Conservation (phyloP, 2,797 vertebrate genomes). For the Perdix hodgsoniae region DNA sequence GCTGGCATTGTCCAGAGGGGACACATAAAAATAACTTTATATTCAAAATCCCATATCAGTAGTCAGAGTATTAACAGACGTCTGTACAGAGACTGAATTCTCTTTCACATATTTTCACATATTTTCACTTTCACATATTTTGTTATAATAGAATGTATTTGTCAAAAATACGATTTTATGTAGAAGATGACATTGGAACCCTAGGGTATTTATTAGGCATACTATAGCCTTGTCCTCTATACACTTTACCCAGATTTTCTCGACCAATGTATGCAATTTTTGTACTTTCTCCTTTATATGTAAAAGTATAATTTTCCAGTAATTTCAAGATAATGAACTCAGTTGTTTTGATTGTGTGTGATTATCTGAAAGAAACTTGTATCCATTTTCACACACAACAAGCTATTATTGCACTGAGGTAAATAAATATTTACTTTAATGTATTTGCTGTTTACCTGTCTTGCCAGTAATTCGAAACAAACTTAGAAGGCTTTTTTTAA, state of each 20-base stretch:
- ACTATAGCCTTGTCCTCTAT: not conserved
- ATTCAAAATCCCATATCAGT: not conserved
- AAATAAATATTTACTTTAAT: not conserved
- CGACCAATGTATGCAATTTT: not conserved
- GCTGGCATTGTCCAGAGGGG: too few relatives aligned
- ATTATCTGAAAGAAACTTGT: not conserved
- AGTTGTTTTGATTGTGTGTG: not conserved
- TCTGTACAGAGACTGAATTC: not conserved
- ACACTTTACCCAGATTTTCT: not conserved
- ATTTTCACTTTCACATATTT: not conserved
- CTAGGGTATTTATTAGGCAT: not conserved
- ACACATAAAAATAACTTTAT: not conserved
- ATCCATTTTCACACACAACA: not conserved
- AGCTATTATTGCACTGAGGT: not conserved
- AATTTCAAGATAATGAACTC: not conserved
- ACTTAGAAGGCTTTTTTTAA: not conserved
- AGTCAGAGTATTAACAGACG: not conserved
- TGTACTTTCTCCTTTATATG: not conserved
- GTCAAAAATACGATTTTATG: not conserved
- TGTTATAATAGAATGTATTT: not conserved
- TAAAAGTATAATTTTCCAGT: not conserved
- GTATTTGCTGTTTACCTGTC: not conserved
- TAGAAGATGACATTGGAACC: not conserved
- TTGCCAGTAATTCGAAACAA: constrained; percentile 28
- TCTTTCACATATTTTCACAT: not conserved